Conservation (phyloP, 2,113 vertebrate species). For the Scolopax mira region DNA sequence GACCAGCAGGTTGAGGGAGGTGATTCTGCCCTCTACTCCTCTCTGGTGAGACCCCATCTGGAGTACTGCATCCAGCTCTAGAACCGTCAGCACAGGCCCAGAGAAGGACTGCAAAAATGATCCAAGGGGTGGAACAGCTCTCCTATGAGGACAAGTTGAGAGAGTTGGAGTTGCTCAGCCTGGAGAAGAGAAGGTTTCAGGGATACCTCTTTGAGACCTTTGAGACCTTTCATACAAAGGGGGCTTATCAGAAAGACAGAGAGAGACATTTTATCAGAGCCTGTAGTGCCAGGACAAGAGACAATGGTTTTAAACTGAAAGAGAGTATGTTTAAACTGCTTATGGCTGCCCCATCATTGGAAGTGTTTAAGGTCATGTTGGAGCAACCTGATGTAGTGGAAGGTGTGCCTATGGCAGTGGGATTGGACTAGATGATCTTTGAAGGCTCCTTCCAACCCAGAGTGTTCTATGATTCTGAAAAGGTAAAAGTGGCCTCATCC, state of each 20-base stretch:
- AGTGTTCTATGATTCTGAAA: background rate
- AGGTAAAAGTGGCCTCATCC: background rate
- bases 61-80: accelerated
- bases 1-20: background rate
- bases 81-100: background rate
- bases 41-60: background rate
- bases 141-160: background rate
- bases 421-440: background rate
- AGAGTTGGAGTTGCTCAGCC: background rate
- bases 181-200: background rate
- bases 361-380: background rate
- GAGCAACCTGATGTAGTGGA: background rate
- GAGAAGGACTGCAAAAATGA: background rate
- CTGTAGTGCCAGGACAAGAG: background rate
- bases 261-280: background rate
- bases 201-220: background rate
- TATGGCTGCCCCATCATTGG: background rate
- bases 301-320: background rate
- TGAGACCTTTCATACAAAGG: background rate
- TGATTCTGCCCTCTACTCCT: background rate
- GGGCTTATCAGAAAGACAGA: background rate
- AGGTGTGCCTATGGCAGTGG: background rate
- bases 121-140: background rate
- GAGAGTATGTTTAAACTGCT: background rate
- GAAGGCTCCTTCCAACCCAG: background rate